Evolutionary conservation across 1,140 invertebrate species (phyloP), one percentile per base, ranked within the genome.

Genomic region (Oreohelix idahoensis): DNA sequence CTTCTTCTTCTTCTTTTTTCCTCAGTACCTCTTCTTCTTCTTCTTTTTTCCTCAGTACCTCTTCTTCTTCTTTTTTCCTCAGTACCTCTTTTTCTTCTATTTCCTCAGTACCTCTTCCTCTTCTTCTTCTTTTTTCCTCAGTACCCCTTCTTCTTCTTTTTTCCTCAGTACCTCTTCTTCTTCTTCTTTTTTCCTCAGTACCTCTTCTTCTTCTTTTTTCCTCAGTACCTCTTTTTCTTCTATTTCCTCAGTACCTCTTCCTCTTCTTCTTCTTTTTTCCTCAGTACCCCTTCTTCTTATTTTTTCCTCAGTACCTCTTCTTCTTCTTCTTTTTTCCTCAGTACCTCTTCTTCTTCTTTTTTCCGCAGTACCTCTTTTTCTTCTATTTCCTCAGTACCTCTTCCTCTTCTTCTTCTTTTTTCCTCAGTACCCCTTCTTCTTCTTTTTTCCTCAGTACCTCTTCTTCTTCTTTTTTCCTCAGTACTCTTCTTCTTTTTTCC

Each of bases 391-490:
- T 81, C 66, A 49, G 20, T 49, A n/a, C 58, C 36, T 35, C 32
- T 51, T 20, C n/a, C 63, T 81, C 17, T 45, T 23, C 58, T 15
- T 81, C 66, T 71, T 17, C 35, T 49, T 45, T 15, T 81, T 29
- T 69, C 53, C 38, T 53, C 66, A 5, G 35, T 17, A 66, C n/a
- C n/a, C n/a, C 38, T 20, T 63, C 29, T 74, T 17, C 36, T 35
- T 80, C 35, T 80, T 53, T 38, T 29, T 80, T 53, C 38, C 29
- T 69, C 58, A 4, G 10, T 69, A 26, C 23, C 36, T 69, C 53
- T 69, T 20, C 66, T 32, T 80, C 45, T 78, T 45, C 51, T 36
- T 78, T 58, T 10, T 78, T 29, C 38, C 13, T 58, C 51, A 23
- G 20, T 49, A 1, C 53, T 58, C 32, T 35, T 36, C 23, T 5